Base-by-base conservation (phyloP, 2,113 vertebrate genomes). In the Aptenodytes patagonicus region DNA sequence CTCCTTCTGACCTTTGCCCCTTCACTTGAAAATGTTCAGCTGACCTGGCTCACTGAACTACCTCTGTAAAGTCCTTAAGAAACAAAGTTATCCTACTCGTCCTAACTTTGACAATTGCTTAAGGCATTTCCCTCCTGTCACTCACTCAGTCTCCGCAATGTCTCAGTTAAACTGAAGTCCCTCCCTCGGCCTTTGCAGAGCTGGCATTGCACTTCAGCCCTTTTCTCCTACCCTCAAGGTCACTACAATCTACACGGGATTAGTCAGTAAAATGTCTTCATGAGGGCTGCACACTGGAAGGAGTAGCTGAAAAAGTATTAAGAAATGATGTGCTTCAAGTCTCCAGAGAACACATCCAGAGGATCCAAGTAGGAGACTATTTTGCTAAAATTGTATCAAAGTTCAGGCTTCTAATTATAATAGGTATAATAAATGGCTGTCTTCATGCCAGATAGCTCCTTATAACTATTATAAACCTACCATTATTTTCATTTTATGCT, bases 341-440 rank as follows among this genome's bases (percentile, higher is more conserved):
- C 65, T 78, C 46, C 65, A 55, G 55, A 60, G 64, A 94, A 72
- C 36, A 47, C 31, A 64, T 46, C 55, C 85, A 34, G 9, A 89
- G 28, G 44, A 55, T 36, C 46, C 11, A 72, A 84, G 36, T 1
- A 64, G 44, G 46, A 95, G 38, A 84, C 8, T 32, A 7, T n/a
- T 75, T 81, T 40, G 32, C 80, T 94, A 82, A 87, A 95, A 86
- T 83, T 31, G 6, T 17, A 78, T 40, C 13, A n/a, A 81, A 93
- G 66, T 77, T 96, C 46, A 89, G 65, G 62, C 10, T 83, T 76
- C 60, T 64, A 93, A 86, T 85, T 93, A 83, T 47, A 49, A 69
- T 14, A 51, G 21, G 25, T 55, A n/a, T 76, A 81, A 93, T 89
- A 94, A 95, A 95, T 44, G 55, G 36, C 73, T 93, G 80, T 78